These are phyloP conservation scores for Gobio gobio DNA, from an alignment of 2,113 vertebrate species.

Conservation along the genomic window DNA sequence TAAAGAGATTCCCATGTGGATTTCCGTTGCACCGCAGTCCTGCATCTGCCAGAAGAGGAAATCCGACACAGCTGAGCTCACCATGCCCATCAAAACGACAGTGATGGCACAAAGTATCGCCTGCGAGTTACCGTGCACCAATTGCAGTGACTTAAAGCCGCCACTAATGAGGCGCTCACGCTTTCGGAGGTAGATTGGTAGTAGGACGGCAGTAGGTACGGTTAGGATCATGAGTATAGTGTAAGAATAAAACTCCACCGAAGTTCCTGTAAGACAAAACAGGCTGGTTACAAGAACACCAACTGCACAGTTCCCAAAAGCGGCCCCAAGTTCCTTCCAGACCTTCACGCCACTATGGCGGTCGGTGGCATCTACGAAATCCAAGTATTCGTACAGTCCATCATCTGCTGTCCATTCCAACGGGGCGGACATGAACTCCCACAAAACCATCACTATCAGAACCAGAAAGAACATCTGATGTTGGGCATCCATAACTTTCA, in stretches of 20 bases:
- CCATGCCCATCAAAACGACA: conserved; percentile 69
- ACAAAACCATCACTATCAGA: conserved; percentile 73
- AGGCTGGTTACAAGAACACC: conserved; percentile 76
- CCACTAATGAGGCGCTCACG: conserved; percentile 53
- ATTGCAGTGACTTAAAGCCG: conserved; percentile 75
- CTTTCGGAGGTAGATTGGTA: conserved; percentile 77
- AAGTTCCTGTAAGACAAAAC: conserved; percentile 70
- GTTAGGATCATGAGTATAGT: conserved; percentile 63
- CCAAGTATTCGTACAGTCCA: conserved; percentile 86
- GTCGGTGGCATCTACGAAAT: conserved; percentile 85
- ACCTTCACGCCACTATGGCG: conserved; percentile 69
- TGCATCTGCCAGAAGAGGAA: conserved; percentile 92
- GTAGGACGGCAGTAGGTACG: conserved; percentile 62
- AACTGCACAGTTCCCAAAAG: conserved; percentile 71
- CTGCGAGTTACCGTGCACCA: conserved; percentile 73
- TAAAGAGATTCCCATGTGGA: conserved; percentile 82
- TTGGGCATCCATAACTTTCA: conserved; percentile 70
- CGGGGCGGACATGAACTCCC: conserved; percentile 77
- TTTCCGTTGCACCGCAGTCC: conserved; percentile 78
- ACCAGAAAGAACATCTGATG: conserved; percentile 79
- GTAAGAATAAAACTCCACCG: conserved; percentile 81
- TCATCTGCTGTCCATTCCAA: conserved; percentile 82
- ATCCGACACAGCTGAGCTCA: conserved; percentile 73
- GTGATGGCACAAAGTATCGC: conserved; percentile 77
- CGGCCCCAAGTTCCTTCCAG: conserved; percentile 79